Conservation (phyloP, 1,140 invertebrate species). For the Monomorium pharaonis region DNA sequence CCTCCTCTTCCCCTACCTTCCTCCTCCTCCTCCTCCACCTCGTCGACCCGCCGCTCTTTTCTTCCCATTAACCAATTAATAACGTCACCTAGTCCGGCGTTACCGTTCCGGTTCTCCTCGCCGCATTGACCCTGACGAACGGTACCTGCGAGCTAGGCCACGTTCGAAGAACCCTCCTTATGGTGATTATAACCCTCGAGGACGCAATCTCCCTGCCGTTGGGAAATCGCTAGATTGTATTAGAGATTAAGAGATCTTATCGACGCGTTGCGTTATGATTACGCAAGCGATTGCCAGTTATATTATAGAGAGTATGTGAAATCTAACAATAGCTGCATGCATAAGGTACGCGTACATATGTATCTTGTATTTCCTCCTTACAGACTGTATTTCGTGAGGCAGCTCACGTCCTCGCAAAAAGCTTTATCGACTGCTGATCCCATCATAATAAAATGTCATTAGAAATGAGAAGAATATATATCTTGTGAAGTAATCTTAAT, state of each 20-base stretch:
- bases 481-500: not conserved
- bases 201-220: constrained; percentile 67
- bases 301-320: not conserved
- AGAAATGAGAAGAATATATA: not conserved
- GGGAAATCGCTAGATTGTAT: constrained; percentile 32
- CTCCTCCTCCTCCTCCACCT: constrained; percentile 42
- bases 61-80: constrained; percentile 83
- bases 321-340: not conserved
- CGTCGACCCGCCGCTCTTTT: constrained; percentile 60
- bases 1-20: not conserved
- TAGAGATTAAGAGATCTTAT: constrained; percentile 23
- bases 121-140: constrained; percentile 74
- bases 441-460: not conserved
- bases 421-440: not conserved
- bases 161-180: constrained; percentile 69
- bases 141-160: constrained; percentile 72
- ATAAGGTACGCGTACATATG: too few relatives aligned
- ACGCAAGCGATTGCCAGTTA: constrained; percentile 23
- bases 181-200: constrained; percentile 75
- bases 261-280: constrained; percentile 18
- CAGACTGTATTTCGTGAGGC: not conserved
- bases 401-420: not conserved
- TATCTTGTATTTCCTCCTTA: not conserved
- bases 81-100: constrained; percentile 77
- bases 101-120: constrained; percentile 78